Conservation (phyloP, 2,113 vertebrate species). For the Chinchilla lanigera region DNA sequence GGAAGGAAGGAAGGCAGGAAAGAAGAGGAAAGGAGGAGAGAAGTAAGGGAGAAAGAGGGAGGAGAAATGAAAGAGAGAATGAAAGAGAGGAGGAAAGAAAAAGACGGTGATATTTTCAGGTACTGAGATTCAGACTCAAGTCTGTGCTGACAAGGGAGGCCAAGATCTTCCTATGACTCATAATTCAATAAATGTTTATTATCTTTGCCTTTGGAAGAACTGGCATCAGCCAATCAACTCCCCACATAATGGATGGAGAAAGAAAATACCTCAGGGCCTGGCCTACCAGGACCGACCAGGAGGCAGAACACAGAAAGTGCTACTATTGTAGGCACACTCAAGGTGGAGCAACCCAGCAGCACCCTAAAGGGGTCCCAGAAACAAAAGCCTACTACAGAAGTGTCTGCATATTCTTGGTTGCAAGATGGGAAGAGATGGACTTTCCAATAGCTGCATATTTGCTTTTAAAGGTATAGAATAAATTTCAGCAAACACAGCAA, state of each 20-base stretch:
- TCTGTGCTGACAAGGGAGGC: not conserved
- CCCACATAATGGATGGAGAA: not conserved
- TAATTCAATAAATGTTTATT: not conserved
- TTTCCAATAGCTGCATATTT: not conserved
- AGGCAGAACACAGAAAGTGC: not conserved
- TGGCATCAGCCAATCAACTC: not conserved
- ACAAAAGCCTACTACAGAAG: not conserved
- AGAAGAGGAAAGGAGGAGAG: accelerated
- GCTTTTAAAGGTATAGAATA: not conserved
- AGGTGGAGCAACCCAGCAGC: not conserved
- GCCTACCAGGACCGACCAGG: not conserved
- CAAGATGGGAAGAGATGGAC: not conserved
- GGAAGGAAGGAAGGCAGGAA: not conserved
- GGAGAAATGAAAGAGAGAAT: accelerated
- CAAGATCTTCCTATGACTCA: not conserved
- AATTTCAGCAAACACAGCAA: not conserved
- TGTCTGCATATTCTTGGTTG: not conserved
- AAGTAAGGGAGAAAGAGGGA: not conserved
- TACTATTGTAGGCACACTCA: not conserved
- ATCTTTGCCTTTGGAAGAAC: not conserved
- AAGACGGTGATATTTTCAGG: not conserved
- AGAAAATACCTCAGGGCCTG: not conserved
- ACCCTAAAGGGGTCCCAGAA: not conserved
- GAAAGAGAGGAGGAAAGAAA: too few relatives aligned
- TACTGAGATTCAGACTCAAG: not conserved